Base-by-base conservation (phyloP, 2,113 vertebrate genomes). In the Dermatemys mawii region DNA sequence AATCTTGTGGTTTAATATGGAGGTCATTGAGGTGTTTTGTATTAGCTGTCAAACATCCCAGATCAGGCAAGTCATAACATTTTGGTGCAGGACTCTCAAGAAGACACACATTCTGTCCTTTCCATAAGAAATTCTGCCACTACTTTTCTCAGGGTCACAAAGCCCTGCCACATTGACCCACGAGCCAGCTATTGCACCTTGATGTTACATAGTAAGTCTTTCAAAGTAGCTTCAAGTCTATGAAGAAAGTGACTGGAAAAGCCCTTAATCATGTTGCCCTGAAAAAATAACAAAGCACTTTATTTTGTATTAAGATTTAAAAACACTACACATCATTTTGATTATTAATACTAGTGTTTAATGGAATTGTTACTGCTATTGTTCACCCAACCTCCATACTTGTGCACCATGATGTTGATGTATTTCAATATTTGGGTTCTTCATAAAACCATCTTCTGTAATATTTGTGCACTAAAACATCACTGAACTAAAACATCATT, bases 31-130 rank as follows among this genome's bases (percentile, higher is more conserved):
- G 10, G 29, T 1, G 2, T 0, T 5, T 29, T 22, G 84, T 53
- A 73, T 24, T 54, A 67, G 32, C 21, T 57, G 24, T 27, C 46
- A 78, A 67, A 92, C 38, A 83, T 87, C 46, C 12, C 60, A 67
- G 5, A 21, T 48, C 41, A 83, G 82, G 8, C 38, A 92, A 22
- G 2, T 4, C 44, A 78, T 35, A 80, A 11, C 3, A 83, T 21
- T 2, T 75, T 0, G 0, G 46, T 83, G 9, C 0, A 0, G 67
- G 0, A 0, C 86, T 96, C 38, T 84, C 4, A 1, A 49, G 38
- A 51, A 88, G 70, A 14, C 54, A 19, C 5, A 41, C 2, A 0
- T 84, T 92, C n/a, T 44, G 75, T 38, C n/a, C 91, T 49, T 55
- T 67, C 29, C 26, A 3, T 4, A 60, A 87, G 89, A 86, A 83